These are phyloP conservation scores for Pempheris klunzingeri DNA, from an alignment of 2,797 vertebrate species.

Conservation along the genomic window DNA sequence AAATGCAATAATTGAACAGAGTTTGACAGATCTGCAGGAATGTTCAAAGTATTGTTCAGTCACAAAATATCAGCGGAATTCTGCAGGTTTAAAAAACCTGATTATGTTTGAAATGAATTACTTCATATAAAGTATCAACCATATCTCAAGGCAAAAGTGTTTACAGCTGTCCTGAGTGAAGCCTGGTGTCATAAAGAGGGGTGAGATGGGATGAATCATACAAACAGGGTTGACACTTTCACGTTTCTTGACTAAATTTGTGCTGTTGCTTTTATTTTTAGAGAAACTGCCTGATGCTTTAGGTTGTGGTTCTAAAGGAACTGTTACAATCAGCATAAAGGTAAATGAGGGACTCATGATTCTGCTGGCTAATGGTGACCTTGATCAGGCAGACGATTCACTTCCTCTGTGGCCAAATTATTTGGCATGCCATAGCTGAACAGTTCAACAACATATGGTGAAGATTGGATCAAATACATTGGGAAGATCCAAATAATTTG, in stretches of 20 bases:
- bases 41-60: slow-evolving; percentile 14
- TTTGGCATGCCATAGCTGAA: slow-evolving; percentile 21
- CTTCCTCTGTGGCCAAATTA: slow-evolving; percentile 27
- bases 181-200: too few species aligned
- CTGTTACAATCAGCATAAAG: not conserved
- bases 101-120: too few species aligned
- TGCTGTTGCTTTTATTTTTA: too few species aligned
- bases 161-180: too few species aligned
- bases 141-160: too few species aligned
- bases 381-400: slow-evolving; percentile 10
- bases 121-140: too few species aligned
- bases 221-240: too few species aligned
- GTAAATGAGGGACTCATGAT: not conserved
- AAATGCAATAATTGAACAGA: slow-evolving; percentile 15
- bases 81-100: too few species aligned
- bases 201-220: too few species aligned
- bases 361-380: slow-evolving; percentile 11
- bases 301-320: not conserved
- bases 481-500: slow-evolving; percentile 29
- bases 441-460: slow-evolving; percentile 43
- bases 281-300: too few species aligned
- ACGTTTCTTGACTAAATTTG: too few species aligned
- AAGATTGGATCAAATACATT: slow-evolving; percentile 19
- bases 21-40: slow-evolving; percentile 10
- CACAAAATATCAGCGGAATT: too few species aligned